phyloP scores from a whole-genome alignment of 1,140 invertebrate genomes.

The Drosophila kurseongensis region DNA sequence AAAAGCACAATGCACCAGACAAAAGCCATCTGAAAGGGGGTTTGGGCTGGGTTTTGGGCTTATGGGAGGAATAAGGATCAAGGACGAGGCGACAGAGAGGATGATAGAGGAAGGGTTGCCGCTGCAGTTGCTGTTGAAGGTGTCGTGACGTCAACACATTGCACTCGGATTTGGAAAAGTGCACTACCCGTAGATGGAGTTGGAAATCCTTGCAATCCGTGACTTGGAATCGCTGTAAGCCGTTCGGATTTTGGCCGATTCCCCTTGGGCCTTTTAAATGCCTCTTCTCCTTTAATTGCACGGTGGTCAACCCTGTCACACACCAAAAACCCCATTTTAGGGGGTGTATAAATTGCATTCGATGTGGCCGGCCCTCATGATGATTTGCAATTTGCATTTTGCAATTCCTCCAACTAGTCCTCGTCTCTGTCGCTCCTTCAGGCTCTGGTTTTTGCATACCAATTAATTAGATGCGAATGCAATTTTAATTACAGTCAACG shows the following conservation, averaged over 20 bases:
- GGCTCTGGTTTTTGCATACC: slow-evolving; percentile 77
- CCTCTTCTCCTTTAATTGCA: slow-evolving; percentile 61
- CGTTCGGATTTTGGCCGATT: slow-evolving; percentile 42
- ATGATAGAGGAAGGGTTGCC: slow-evolving; percentile 50
- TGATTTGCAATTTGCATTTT: slow-evolving; percentile 67
- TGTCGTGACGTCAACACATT: slow-evolving; percentile 68
- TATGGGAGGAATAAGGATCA: slow-evolving; percentile 13
- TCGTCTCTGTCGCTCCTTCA: slow-evolving; percentile 23
- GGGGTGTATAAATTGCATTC: slow-evolving; percentile 48
- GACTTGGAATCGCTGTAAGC: slow-evolving; percentile 59
- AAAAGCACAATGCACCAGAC: slow-evolving; percentile 75
- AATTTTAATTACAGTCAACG: slow-evolving; percentile 83
- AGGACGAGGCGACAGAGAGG: slow-evolving; percentile 2
- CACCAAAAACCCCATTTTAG: background rate
- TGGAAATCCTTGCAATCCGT: slow-evolving; percentile 63
- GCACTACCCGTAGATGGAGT: slow-evolving; percentile 35
- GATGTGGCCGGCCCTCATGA: slow-evolving; percentile 28
- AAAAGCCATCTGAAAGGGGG: slow-evolving; percentile 24
- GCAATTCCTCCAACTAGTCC: slow-evolving; percentile 71
- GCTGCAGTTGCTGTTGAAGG: slow-evolving; percentile 40
- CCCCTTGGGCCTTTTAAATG: slow-evolving; percentile 70
- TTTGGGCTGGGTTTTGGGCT: background rate
- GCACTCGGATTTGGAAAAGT: slow-evolving; percentile 31
- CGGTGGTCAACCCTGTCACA: slow-evolving; percentile 40
- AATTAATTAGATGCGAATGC: slow-evolving; percentile 85